Evolutionary conservation across 2,888 invertebrate species (phyloP).

Genomic region (Hydrotaea diabolus): DNA sequence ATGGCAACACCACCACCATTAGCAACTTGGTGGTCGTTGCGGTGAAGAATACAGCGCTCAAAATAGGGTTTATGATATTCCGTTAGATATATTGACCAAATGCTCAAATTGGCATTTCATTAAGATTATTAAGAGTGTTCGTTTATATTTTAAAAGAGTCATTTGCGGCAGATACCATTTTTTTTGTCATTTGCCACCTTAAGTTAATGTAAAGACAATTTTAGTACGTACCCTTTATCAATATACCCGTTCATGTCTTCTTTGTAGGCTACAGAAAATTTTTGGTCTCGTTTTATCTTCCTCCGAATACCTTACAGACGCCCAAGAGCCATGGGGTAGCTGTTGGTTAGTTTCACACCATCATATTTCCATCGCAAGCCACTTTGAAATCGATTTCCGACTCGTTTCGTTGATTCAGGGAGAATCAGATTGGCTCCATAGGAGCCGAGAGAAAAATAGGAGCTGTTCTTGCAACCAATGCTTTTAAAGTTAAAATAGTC

Average conservation of each 20-base stretch:
- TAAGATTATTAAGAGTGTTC: constrained; percentile 71
- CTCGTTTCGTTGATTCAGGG: constrained; percentile 9
- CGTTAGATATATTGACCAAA: too few species aligned
- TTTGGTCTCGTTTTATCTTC: background rate
- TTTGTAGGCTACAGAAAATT: background rate
- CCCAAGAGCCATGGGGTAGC: background rate
- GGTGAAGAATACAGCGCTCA: too few species aligned
- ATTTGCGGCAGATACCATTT: constrained; percentile 25
- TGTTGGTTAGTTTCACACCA: background rate
- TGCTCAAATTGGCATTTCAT: too few species aligned
- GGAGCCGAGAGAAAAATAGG: constrained; percentile 1
- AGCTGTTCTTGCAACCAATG: constrained; percentile 23
- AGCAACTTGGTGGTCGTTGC: too few species aligned
- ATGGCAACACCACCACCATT: too few species aligned
- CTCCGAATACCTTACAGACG: background rate
- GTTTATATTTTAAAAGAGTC: constrained; percentile 57
- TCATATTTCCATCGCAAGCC: constrained; percentile 39
- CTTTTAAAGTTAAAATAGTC: constrained; percentile 39
- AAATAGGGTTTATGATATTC: too few species aligned
- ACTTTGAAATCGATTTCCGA: constrained; percentile 36
- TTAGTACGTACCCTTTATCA: constrained; percentile 20
- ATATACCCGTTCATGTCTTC: background rate
- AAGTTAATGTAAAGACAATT: background rate
- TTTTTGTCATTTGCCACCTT: constrained; percentile 8
- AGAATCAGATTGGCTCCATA: constrained; percentile 13